A percentile compares a stretch with the other conserved stretches of the same genome.
These are phyloP conservation scores for Shinisaurus crocodilurus DNA, from an alignment of 2,113 vertebrate genomes.

Conservation along the genomic window DNA sequence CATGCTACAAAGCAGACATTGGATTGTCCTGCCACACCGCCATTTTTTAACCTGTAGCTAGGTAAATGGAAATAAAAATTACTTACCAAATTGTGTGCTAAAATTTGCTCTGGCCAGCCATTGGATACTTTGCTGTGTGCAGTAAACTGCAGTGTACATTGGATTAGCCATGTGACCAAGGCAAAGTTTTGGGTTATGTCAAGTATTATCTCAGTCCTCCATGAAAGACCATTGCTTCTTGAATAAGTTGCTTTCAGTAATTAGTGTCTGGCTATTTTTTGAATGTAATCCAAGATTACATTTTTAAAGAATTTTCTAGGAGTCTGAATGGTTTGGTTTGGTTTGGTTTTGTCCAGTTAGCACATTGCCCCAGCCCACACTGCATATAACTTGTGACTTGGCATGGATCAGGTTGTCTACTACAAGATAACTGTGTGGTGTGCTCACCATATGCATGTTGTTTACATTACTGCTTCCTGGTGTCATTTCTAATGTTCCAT, in stretches of 20 bases:
- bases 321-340: neutral
- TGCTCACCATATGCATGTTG: neutral
- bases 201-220: neutral
- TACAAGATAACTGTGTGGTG: neutral
- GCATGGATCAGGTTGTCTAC: neutral
- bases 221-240: neutral
- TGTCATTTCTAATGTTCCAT: neutral
- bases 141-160: neutral
- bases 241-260: neutral
- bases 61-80: neutral
- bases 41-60: neutral
- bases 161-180: neutral
- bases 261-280: neutral
- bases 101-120: neutral
- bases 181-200: neutral
- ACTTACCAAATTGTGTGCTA: neutral
- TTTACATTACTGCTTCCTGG: neutral
- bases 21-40: neutral
- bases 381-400: neutral
- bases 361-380: neutral
- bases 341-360: neutral
- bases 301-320: neutral
- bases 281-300: neutral
- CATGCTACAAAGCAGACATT: neutral
- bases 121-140: neutral